A percentile compares a stretch with the other conserved stretches of the same genome.
Evolutionary conservation across 2,113 vertebrate genomes (phyloP).

Genomic region (Tichodroma muraria): DNA sequence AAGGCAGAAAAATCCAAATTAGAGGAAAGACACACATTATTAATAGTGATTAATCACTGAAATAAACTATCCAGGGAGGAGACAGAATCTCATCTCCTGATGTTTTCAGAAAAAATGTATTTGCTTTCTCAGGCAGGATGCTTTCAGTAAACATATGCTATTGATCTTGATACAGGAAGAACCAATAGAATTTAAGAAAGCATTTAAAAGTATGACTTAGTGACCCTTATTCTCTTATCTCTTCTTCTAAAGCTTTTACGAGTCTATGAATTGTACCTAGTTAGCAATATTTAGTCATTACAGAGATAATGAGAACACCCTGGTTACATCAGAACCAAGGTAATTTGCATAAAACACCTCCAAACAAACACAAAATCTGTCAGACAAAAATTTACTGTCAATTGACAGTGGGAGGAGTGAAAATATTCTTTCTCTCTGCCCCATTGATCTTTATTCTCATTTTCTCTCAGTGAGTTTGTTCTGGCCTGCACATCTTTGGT

Average conservation of each 20-base stretch:
- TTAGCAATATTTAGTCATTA: neutral
- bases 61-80: neutral
- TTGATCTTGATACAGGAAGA: neutral
- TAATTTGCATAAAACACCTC: neutral
- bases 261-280: neutral
- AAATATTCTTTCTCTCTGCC: neutral
- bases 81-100: neutral
- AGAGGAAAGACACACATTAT: neutral
- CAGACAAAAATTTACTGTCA: neutral
- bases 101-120: neutral
- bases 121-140: neutral
- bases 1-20: neutral
- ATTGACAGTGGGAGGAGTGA: rapidly evolving
- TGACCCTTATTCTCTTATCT: neutral
- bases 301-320: neutral
- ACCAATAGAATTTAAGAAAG: neutral
- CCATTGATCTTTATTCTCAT: neutral
- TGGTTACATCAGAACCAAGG: neutral
- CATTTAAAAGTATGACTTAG: neutral
- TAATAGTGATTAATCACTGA: conserved; percentile 6
- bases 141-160: neutral
- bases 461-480: neutral
- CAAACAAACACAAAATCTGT: neutral
- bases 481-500: neutral
- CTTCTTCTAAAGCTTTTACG: neutral